Percentiles rank a stretch among this genome's conserved stretches.
Evolutionary conservation across 2,888 invertebrate genomes (phyloP).

Genomic region (Fabriciana adippe): DNA sequence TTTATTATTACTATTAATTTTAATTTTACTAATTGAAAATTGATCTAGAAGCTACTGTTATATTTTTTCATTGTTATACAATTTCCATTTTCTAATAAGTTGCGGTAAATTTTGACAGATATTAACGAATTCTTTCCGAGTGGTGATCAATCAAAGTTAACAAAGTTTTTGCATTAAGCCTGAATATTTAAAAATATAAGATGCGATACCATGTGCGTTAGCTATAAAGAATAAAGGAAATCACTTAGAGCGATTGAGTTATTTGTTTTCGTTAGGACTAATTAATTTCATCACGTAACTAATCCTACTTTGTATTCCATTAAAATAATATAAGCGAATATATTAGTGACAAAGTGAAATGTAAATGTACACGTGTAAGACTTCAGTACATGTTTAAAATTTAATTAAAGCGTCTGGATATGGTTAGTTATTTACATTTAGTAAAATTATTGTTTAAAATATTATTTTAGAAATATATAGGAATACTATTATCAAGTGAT

Average conservation of each 20-base stretch:
- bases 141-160: slow-evolving; percentile 71
- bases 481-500: no score
- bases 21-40: no score
- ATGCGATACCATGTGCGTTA: slow-evolving; percentile 13
- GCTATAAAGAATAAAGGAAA: background rate
- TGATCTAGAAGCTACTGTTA: background rate
- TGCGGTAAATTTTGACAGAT: slow-evolving; percentile 73
- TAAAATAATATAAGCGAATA: slow-evolving; percentile 9
- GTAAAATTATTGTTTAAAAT: no score
- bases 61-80: slow-evolving; percentile 45
- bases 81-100: slow-evolving; percentile 58
- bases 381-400: background rate
- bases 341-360: slow-evolving; percentile 2
- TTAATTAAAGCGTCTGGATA: background rate
- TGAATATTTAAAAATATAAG: slow-evolving; percentile 38
- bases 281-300: background rate
- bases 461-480: no score
- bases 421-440: no score
- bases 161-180: slow-evolving; percentile 39
- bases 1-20: no score
- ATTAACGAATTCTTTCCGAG: slow-evolving; percentile 72
- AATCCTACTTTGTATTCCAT: slow-evolving; percentile 15
- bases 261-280: slow-evolving; percentile 8
- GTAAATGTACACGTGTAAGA: background rate
- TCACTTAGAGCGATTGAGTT: background rate